Evolutionary conservation across 2,113 vertebrate genomes (phyloP).

Genomic region (Apodemus speciosus): DNA sequence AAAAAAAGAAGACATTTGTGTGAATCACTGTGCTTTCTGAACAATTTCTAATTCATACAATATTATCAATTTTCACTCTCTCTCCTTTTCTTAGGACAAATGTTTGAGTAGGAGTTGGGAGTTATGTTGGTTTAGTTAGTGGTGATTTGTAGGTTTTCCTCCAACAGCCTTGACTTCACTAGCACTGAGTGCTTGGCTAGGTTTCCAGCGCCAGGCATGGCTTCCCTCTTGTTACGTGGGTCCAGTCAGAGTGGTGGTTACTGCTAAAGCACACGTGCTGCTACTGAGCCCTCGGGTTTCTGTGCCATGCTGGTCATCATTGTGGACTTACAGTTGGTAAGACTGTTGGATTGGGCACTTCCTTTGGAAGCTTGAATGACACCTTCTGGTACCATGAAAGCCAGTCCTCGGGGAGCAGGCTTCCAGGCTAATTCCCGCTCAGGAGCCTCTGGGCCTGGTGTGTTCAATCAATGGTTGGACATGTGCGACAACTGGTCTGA

Average conservation of each 20-base stretch:
- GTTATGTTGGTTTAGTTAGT: background rate
- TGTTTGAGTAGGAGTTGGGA: background rate
- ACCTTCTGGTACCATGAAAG: background rate
- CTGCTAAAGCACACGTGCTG: background rate
- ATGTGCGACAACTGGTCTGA: background rate
- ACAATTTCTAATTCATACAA: background rate
- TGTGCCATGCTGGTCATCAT: background rate
- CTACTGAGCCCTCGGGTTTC: background rate
- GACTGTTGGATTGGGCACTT: background rate
- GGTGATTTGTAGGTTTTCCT: background rate
- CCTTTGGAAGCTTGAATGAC: background rate
- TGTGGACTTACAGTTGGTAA: background rate
- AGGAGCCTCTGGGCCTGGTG: background rate
- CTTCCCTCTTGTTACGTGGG: background rate
- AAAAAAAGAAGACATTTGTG: background rate
- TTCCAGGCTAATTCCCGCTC: too few species aligned
- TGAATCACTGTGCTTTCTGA: background rate
- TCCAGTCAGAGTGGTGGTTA: background rate
- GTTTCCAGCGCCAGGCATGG: background rate
- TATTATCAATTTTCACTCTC: background rate
- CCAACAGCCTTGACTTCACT: background rate
- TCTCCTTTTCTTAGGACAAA: background rate
- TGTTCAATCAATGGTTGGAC: background rate
- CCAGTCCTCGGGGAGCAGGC: background rate
- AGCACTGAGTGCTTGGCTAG: background rate